phyloP scores from a whole-genome alignment of 2,113 vertebrate species.

The Steatornis caripensis region DNA sequence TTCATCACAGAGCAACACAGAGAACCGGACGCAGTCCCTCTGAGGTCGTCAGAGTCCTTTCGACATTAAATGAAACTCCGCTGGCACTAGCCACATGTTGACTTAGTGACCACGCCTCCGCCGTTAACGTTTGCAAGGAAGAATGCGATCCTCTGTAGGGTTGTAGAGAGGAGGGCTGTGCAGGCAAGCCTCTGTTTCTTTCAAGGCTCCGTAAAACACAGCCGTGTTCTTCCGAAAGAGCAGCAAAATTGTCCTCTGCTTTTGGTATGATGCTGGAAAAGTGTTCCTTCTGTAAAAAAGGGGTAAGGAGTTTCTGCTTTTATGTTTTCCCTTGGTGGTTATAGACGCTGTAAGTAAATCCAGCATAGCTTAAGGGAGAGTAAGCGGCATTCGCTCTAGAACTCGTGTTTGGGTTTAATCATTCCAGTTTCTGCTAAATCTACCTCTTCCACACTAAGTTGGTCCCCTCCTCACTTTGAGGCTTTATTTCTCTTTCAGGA shows the following conservation, averaged over 20 bases:
- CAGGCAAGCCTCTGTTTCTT: neutral
- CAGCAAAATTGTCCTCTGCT: neutral
- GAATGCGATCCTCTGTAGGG: neutral
- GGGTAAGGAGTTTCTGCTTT: neutral
- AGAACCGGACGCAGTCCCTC: neutral
- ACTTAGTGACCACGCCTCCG: neutral
- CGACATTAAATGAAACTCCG: neutral
- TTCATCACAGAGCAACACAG: neutral
- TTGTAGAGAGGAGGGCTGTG: neutral
- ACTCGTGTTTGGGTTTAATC: neutral
- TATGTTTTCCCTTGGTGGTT: fast-evolving
- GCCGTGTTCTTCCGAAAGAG: neutral
- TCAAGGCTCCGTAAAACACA: neutral
- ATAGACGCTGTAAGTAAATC: neutral
- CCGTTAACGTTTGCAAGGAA: neutral
- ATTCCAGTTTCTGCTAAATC: neutral
- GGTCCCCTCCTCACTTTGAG: neutral
- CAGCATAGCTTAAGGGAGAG: neutral
- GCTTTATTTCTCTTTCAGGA: conserved; percentile 71
- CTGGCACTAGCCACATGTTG: neutral
- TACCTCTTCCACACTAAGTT: neutral
- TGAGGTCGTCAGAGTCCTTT: neutral
- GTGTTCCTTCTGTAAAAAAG: neutral
- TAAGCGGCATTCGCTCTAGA: fast-evolving
- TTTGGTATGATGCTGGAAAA: neutral